Evolutionary conservation across 2,797 vertebrate genomes (phyloP).

Genomic region (Florisuga fusca): DNA sequence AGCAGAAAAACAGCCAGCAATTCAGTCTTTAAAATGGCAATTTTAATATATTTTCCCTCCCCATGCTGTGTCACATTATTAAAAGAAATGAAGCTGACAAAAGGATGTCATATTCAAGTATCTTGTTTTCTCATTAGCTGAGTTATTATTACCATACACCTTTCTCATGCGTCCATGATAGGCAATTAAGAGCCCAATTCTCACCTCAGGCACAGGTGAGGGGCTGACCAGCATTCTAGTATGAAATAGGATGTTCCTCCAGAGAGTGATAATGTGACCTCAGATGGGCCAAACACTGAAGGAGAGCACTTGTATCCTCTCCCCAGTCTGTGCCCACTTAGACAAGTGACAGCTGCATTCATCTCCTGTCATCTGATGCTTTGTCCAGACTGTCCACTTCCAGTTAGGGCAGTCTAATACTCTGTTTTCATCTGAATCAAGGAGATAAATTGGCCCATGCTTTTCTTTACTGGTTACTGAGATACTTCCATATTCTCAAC

Average conservation of each 20-base stretch:
- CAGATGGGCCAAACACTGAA: neutral
- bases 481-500: neutral
- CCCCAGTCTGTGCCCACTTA: fast-evolving
- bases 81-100: conserved; percentile 59
- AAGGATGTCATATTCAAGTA: conserved; percentile 33
- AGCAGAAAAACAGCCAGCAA: neutral
- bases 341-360: neutral
- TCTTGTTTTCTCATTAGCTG: conserved; percentile 15
- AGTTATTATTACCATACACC: conserved; percentile 4
- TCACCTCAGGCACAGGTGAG: neutral
- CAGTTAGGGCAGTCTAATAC: neutral
- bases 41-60: conserved; percentile 40
- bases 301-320: neutral
- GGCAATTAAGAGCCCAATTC: conserved; percentile 2
- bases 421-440: neutral
- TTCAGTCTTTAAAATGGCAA: conserved; percentile 6
- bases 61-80: conserved; percentile 53
- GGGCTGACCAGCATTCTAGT: neutral
- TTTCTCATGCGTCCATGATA: neutral
- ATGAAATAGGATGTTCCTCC: neutral
- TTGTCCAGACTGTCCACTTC: neutral
- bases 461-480: neutral
- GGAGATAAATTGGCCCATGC: neutral
- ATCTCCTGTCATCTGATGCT: neutral
- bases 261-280: neutral